A percentile compares a stretch with the other conserved stretches of the same genome.
Conservation (phyloP, 1,140 invertebrate species). For the Solen grandis region DNA sequence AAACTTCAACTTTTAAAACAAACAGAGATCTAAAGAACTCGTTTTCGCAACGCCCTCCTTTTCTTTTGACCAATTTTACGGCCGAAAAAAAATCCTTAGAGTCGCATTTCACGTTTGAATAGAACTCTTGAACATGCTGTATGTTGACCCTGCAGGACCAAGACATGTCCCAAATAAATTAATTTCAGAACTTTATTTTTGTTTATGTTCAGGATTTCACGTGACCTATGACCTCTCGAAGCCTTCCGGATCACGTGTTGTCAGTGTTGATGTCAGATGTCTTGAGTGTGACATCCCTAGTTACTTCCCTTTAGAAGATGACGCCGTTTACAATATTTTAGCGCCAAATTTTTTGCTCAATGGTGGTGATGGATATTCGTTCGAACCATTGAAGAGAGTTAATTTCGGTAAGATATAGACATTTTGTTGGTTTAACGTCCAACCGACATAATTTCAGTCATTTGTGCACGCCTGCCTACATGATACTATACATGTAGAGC, state of each 20-base stretch:
- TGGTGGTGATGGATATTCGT: slow-evolving; percentile 16
- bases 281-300: slow-evolving; percentile 26
- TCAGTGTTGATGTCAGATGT: slow-evolving; percentile 31
- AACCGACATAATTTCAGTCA: neutral
- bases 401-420: neutral
- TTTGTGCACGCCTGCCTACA: neutral
- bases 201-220: slow-evolving; percentile 3
- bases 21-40: no score
- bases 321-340: slow-evolving; percentile 6
- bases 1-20: no score
- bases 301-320: slow-evolving; percentile 11
- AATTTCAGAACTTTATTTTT: neutral
- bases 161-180: neutral
- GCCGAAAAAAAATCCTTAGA: neutral
- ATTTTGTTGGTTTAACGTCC: neutral
- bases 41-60: no score
- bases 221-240: slow-evolving; percentile 19
- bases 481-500: neutral
- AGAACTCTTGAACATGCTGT: neutral
- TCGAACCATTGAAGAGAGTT: neutral
- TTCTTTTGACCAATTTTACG: no score
- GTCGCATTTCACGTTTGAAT: neutral
- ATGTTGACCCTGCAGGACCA: neutral
- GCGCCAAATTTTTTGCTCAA: slow-evolving; percentile 15
- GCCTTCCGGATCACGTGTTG: slow-evolving; percentile 13